Evolutionary conservation across 1,140 invertebrate genomes (phyloP).

Genomic region (Drosophila seguyi): DNA sequence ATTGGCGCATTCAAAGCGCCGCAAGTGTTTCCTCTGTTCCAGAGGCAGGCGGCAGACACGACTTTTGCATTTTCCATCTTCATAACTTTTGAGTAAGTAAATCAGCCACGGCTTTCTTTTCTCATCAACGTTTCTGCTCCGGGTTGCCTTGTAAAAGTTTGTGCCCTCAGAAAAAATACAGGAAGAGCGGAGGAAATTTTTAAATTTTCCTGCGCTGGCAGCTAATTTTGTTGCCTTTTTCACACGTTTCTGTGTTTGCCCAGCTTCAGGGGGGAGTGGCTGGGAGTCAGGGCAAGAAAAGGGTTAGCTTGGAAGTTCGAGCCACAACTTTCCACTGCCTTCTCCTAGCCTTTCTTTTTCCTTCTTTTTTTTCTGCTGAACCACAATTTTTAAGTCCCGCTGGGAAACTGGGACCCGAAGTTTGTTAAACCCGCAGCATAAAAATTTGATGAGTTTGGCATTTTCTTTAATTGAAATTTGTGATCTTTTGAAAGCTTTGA

Average conservation of each 20-base stretch:
- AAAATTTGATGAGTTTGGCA: slow-evolving; percentile 84
- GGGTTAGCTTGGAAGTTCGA: slow-evolving; percentile 51
- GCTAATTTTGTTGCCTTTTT: slow-evolving; percentile 81
- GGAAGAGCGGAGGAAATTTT: slow-evolving; percentile 4
- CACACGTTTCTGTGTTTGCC: slow-evolving; percentile 76
- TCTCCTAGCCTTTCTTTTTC: too few species aligned
- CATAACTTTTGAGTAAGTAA: slow-evolving; percentile 74
- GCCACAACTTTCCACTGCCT: slow-evolving; percentile 46
- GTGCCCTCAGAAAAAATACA: slow-evolving; percentile 1
- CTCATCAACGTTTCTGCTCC: slow-evolving; percentile 12
- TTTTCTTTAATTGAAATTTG: slow-evolving; percentile 84
- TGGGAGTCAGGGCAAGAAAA: slow-evolving; percentile 55
- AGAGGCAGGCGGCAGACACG: slow-evolving; percentile 61
- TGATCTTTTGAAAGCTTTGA: slow-evolving; percentile 84
- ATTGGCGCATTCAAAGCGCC: slow-evolving; percentile 19
- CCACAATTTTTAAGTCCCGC: slow-evolving; percentile 68
- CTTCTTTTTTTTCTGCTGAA: slow-evolving; percentile 28
- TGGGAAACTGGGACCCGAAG: slow-evolving; percentile 54
- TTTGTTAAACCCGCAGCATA: slow-evolving; percentile 77
- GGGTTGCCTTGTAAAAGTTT: slow-evolving; percentile 21
- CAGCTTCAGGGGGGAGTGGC: slow-evolving; percentile 15
- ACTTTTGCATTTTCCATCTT: slow-evolving; percentile 81
- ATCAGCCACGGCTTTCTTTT: slow-evolving; percentile 43
- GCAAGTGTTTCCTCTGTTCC: slow-evolving; percentile 6
- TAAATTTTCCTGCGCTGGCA: slow-evolving; percentile 59